Percentiles rank a stretch among this genome's conserved stretches.
These are phyloP conservation scores for Listronotus bonariensis DNA, from an alignment of 1,140 invertebrate species.

Conservation along the genomic window DNA sequence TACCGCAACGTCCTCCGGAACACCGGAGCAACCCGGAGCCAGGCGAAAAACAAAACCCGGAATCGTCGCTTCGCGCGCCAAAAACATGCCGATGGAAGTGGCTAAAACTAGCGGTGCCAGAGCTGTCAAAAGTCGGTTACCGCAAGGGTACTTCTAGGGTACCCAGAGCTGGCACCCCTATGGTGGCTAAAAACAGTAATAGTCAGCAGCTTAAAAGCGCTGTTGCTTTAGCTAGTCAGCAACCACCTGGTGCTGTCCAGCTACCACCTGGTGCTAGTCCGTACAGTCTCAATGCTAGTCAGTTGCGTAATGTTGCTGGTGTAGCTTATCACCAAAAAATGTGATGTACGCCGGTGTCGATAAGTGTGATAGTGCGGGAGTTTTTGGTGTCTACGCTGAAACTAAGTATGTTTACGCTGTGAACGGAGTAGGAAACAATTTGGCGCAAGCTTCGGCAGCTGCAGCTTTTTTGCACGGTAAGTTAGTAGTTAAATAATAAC, in stretches of 20 bases:
- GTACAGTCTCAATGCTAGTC: conserved; percentile 38
- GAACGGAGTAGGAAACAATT: conserved; percentile 51
- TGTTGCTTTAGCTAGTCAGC: too few species aligned
- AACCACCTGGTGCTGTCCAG: too few species aligned
- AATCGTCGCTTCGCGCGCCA: conserved; percentile 27
- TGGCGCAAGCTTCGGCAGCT: conserved; percentile 54
- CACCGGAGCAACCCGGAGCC: conserved; percentile 21
- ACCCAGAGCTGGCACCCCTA: background rate
- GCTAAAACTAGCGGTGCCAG: background rate
- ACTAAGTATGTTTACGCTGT: conserved; percentile 56
- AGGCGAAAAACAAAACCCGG: conserved; percentile 7
- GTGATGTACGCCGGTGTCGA: conserved; percentile 18
- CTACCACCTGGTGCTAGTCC: too few species aligned
- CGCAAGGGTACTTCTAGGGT: conserved; percentile 7
- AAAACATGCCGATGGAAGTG: conserved; percentile 28
- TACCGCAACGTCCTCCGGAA: conserved; percentile 44
- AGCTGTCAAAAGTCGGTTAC: conserved; percentile 12
- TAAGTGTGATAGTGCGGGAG: conserved; percentile 42
- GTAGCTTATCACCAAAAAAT: conserved; percentile 23
- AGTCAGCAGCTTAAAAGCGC: conserved; percentile 14
- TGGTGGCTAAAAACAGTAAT: background rate
- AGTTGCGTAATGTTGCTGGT: conserved; percentile 1
- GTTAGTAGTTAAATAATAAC: too few species aligned
- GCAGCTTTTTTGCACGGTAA: conserved; percentile 58
- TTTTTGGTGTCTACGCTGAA: conserved; percentile 55